Conservation (phyloP, 2,888 invertebrate genomes). For the Apamea anceps region DNA sequence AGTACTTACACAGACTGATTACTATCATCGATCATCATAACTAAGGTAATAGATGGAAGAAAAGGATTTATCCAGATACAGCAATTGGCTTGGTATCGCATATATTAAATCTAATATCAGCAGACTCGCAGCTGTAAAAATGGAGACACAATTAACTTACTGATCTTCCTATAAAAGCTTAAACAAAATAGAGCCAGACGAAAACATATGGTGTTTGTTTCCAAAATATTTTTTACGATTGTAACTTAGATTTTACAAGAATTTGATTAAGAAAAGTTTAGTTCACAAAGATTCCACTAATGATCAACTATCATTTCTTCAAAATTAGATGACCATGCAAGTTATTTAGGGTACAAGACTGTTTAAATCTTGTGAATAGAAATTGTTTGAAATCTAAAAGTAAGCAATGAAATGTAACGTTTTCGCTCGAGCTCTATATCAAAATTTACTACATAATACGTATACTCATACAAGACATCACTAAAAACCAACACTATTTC, state of each 20-base stretch:
- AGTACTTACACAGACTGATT: constrained; percentile 68
- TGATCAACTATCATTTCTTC: not conserved
- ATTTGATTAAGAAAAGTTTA: not conserved
- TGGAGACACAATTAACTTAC: constrained; percentile 70
- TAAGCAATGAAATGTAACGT: constrained; percentile 60
- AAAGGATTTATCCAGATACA: constrained; percentile 61
- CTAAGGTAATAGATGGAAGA: constrained; percentile 53
- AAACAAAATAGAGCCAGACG: constrained; percentile 51
- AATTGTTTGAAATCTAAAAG: constrained; percentile 11
- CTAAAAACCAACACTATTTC: constrained; percentile 82
- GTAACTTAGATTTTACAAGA: constrained; percentile 8
- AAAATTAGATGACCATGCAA: not conserved
- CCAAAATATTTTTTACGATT: not conserved
- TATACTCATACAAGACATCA: constrained; percentile 81
- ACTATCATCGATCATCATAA: constrained; percentile 65
- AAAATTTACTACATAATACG: constrained; percentile 83
- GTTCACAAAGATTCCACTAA: not conserved
- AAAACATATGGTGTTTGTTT: constrained; percentile 21
- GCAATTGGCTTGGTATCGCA: constrained; percentile 68
- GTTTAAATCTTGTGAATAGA: not conserved
- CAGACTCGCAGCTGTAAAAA: constrained; percentile 69
- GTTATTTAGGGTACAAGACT: not conserved
- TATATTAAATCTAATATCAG: constrained; percentile 68
- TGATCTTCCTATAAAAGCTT: constrained; percentile 77
- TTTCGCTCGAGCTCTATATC: constrained; percentile 70